A percentile compares a stretch with the other conserved stretches of the same genome.
These are phyloP conservation scores for Keiferia lycopersicella DNA, from an alignment of 2,888 invertebrate species.

Conservation along the genomic window DNA sequence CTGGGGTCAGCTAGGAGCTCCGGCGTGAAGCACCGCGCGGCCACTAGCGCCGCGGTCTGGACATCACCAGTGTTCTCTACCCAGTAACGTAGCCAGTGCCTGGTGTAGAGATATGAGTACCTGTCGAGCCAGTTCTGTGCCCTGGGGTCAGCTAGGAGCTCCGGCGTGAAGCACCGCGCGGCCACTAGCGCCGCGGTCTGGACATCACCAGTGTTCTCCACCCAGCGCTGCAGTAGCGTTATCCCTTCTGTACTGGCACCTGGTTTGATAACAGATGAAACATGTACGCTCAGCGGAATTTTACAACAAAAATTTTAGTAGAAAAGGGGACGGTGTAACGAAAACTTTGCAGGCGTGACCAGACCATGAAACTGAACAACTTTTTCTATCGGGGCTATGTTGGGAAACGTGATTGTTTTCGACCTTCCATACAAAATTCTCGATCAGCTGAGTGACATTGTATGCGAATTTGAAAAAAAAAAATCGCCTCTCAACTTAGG, in stretches of 20 bases:
- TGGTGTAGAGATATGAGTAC: conserved; percentile 56
- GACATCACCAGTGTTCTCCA: conserved; percentile 93
- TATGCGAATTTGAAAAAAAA: no score
- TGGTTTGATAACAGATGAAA: conserved; percentile 43
- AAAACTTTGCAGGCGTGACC: no score
- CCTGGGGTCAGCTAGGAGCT: conserved; percentile 85
- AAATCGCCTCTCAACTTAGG: no score
- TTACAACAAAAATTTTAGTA: no score
- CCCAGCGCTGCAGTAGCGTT: conserved; percentile 90
- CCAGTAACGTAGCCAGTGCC: no score
- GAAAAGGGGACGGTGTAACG: no score
- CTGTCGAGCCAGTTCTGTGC: conserved; percentile 86
- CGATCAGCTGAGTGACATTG: no score
- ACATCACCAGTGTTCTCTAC: conserved; percentile 94
- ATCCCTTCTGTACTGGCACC: conserved; percentile 89
- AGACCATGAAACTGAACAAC: no score
- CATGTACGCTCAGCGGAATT: not conserved
- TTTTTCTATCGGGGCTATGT: no score
- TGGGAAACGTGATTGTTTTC: no score
- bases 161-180: conserved; percentile 88
- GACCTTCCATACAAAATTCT: no score
- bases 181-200: conserved; percentile 94
- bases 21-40: conserved; percentile 88
- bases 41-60: conserved; percentile 93
- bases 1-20: conserved; percentile 86